These are phyloP conservation scores for Homarus americanus DNA, from an alignment of 1,140 invertebrate species.

Conservation along the genomic window DNA sequence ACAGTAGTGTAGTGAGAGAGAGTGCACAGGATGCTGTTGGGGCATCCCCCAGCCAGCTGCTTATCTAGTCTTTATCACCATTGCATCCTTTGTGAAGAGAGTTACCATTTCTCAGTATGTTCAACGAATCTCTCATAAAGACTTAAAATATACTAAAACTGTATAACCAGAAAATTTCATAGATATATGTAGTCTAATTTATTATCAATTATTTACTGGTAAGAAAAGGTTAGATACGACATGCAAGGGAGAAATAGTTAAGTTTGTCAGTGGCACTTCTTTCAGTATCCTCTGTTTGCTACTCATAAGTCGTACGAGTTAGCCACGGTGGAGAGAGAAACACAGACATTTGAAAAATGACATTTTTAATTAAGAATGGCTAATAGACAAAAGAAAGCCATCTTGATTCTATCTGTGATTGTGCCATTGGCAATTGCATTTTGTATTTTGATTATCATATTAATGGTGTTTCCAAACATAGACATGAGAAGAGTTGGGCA, in stretches of 20 bases:
- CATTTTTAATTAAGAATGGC: constrained; percentile 19
- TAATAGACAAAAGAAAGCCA: constrained; percentile 7
- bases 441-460: constrained; percentile 25
- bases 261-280: background rate
- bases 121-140: background rate
- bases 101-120: background rate
- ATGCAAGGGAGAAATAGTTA: background rate
- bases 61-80: background rate
- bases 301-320: background rate
- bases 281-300: background rate
- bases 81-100: background rate
- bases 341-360: background rate
- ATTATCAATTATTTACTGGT: too few relatives aligned
- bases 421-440: constrained; percentile 17
- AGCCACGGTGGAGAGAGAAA: background rate
- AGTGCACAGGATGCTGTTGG: background rate
- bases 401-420: constrained; percentile 32
- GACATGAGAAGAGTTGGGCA: background rate
- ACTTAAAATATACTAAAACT: too few relatives aligned
- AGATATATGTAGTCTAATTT: too few relatives aligned
- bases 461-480: constrained; percentile 37
- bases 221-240: background rate
- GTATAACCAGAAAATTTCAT: too few relatives aligned
- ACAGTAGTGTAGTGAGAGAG: background rate
- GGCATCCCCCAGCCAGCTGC: background rate